Base-by-base conservation (phyloP, 2,797 vertebrate genomes). In the Denticeps clupeoides region DNA sequence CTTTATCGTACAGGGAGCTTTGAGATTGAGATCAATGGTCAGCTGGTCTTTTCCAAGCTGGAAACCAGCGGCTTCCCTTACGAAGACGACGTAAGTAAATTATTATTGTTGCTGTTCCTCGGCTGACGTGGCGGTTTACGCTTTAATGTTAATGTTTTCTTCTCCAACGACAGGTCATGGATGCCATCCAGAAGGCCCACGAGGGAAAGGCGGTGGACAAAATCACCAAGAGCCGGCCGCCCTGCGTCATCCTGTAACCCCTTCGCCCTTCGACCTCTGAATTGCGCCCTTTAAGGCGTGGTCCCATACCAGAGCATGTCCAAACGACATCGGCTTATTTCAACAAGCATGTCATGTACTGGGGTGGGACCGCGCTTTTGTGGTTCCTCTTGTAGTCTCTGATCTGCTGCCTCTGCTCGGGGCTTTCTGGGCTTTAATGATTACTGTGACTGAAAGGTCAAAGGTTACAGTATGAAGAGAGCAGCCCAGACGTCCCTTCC, bases 21-120 rank as follows among this genome's bases (percentile, higher is more conserved):
- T 33, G 94, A 97, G 79, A 64, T 97, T 1, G 72, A 80, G 56
- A 81, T 98, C 78, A 93, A 94, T 2, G 89, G 75, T 40, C 73
- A 90, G 68, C 74, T 94, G 24, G 13, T 93, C 56, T 85, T 84
- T 70, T 98, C 94, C 68, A 98, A 97, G 72, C 64, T 93, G 35
- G 90, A 95, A 59, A 80, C 77, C 0, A 73, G 84, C 0, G 93
- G 91, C 2, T 97, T 97, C 47, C 93, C 94, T 1, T 86, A 90
- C 2, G 89, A 92, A 67, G 88, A 93, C 41, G 91, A 93, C 0
- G 92, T 97, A 52, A 89, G 91, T 87, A 28, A 29, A 10, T 29
- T 7, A 16, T 8, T 24, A 2, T 13, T 3, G 18, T 32, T 15
- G 4, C 18, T 38, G n/a, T n/a, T n/a, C n/a, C n/a, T n/a, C n/a